Evolutionary conservation across 1,140 invertebrate genomes (phyloP), one percentile per base, ranked within the genome.

Genomic region (Anoplolepis gracilipes): DNA sequence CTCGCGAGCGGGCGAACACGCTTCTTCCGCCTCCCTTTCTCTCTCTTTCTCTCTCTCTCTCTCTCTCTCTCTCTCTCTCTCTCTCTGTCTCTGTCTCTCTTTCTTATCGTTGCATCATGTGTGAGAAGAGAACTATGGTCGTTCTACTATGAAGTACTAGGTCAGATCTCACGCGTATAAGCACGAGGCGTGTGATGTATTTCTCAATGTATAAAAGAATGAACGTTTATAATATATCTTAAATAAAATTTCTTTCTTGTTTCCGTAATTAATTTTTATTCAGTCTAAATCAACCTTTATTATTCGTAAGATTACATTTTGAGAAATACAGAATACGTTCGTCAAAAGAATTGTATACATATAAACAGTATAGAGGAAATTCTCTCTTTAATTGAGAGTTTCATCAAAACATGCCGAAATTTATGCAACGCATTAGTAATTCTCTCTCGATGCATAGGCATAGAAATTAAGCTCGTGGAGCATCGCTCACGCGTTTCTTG

Each of bases 91-190:
- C n/a, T n/a, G n/a, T n/a, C 53, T 70, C 46, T 70, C 19, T 28
- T 13, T 33, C 62, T 28, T 76, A 69, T 64, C 75, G 53, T 33
- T 3, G 69, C 87, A 88, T 88, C 75, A 53, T 33, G 70, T 36
- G 62, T 46, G 65, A 49, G 75, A 75, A 76, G 42, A 75, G 64
- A 77, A 61, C 16, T 42, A 25, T 6, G 28, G 42, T 36, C 65
- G 65, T 4, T 49, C 46, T 49, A 3, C 46, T 49, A 49, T 16
- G 46, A 19, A 19, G 53, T 72, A 53, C 67, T 82, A 25, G 67
- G 78, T 59, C 78, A 82, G 67, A 36, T 73, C 67, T 49, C 81
- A 84, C 72, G 72, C 42, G 72, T 77, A 22, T 55, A 28, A 75
- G 42, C 76, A 46, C 33, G 39, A 28, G 5, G 1, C 49, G 53